Evolutionary conservation across 2,888 invertebrate genomes (phyloP), one percentile per base, ranked within the genome.

Genomic region (Phengaris arion): DNA sequence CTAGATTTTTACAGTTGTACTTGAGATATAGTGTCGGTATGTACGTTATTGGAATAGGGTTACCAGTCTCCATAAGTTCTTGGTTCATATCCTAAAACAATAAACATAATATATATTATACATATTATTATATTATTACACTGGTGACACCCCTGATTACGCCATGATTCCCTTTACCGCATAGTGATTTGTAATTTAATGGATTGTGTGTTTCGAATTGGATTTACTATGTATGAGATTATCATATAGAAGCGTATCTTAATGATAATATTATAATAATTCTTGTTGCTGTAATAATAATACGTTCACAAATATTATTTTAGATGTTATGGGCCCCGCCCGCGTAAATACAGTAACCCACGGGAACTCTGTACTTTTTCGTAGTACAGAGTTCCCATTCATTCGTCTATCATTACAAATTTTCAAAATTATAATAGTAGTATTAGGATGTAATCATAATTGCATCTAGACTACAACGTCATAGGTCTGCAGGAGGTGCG

Each of bases 181-280:
- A 72, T 52, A 72, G 64, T 72, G 54, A 90, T 89, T 91, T 91
- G 87, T 89, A 87, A 91, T 91, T 90, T 88, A 89, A 87, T 86
- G 85, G 83, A 80, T 79, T 81, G 81, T 85, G 85, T 86, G 83
- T 82, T 86, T 84, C 84, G 51, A 72, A 72, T 72, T 72, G 35
- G 70, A 70, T 72, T 52, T 72, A 54, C 52, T 54, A 54, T 54
- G 13, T 72, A 52, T 72, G 22, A 70, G 12, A 54, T 70, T 48
- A 70, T 70, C 22, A 35, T 64, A 35, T 64, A 64, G 64, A 13
- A 35, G 64, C 35, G 64, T 64, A 45, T 64, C 10, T 64, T 64
- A 45, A 64, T 64, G 13, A 15, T 12, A 6, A 45, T 64, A 64
- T 64, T 64, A 64, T 64, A 45, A 64, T 35, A 64, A 64, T 64